Evolutionary conservation across 2,888 invertebrate genomes (phyloP).

Genomic region (Baccha elongata): DNA sequence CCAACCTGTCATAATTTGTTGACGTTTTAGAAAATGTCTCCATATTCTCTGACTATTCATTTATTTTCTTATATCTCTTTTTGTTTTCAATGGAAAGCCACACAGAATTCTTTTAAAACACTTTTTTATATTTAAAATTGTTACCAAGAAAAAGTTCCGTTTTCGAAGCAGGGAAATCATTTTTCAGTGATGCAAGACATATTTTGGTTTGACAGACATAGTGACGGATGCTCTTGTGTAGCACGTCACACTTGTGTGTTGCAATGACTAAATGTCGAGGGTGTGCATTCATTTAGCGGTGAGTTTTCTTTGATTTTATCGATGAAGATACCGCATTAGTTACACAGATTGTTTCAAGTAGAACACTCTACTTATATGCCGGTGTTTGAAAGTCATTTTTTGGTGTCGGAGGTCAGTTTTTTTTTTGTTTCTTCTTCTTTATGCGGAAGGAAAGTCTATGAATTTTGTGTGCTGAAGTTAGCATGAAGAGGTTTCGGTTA

Average conservation of each 20-base stretch:
- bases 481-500: slow-evolving; percentile 49
- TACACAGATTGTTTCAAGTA: slow-evolving; percentile 39
- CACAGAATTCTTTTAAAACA: slow-evolving; percentile 67
- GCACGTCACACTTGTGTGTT: slow-evolving; percentile 51
- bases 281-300: slow-evolving; percentile 43
- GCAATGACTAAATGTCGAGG: slow-evolving; percentile 55
- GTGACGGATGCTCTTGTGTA: slow-evolving; percentile 65
- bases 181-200: slow-evolving; percentile 66
- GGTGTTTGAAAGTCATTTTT: neutral
- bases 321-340: slow-evolving; percentile 58
- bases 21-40: slow-evolving; percentile 75
- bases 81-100: slow-evolving; percentile 64
- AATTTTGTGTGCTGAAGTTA: slow-evolving; percentile 13
- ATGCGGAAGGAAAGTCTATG: slow-evolving; percentile 24
- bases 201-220: slow-evolving; percentile 64
- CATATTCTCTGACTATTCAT: neutral
- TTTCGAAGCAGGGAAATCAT: slow-evolving; percentile 32
- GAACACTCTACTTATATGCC: slow-evolving; percentile 32
- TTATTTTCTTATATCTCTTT: slow-evolving; percentile 42
- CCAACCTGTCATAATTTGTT: slow-evolving; percentile 81
- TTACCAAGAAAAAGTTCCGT: slow-evolving; percentile 40
- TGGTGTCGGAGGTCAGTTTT: slow-evolving; percentile 66
- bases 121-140: slow-evolving; percentile 12
- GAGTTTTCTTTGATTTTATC: slow-evolving; percentile 61
- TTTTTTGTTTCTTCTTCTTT: neutral